Conservation (phyloP, 1,140 invertebrate genomes). For the Odontomachus brunneus region DNA sequence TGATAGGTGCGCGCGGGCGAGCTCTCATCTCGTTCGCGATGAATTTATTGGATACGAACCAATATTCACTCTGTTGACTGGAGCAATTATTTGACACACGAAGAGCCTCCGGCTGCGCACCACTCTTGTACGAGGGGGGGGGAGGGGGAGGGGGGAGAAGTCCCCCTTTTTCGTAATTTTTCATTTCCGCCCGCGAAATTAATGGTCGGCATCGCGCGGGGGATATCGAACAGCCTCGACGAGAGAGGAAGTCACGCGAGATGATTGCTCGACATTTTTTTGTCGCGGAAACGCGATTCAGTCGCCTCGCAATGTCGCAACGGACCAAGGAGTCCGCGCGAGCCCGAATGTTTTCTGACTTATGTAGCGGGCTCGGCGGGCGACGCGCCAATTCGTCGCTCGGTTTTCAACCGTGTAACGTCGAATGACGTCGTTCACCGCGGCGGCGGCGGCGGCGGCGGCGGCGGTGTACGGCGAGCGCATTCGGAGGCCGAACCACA, state of each 20-base stretch:
- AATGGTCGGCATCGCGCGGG: neutral
- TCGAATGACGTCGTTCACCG: slow-evolving; percentile 72
- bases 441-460: slow-evolving; percentile 62
- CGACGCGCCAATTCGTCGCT: slow-evolving; percentile 72
- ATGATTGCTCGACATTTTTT: neutral
- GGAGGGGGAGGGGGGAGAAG: too few relatives aligned
- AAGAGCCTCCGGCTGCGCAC: too few relatives aligned
- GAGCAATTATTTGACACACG: neutral
- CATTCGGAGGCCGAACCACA: slow-evolving; percentile 72
- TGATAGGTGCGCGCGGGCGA: neutral
- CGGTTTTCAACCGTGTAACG: slow-evolving; percentile 72
- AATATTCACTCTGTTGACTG: neutral
- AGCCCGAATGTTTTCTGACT: slow-evolving; percentile 64
- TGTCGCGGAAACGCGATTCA: neutral
- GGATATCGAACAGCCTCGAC: too few relatives aligned
- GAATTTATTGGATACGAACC: neutral
- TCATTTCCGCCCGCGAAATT: neutral
- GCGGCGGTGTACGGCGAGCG: slow-evolving; percentile 61
- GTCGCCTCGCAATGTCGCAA: neutral
- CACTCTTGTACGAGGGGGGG: neutral
- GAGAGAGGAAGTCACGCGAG: neutral
- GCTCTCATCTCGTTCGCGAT: neutral
- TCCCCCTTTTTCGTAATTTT: neutral
- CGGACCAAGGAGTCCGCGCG: neutral
- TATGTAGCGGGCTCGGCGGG: slow-evolving; percentile 24